Percentiles rank a stretch among this genome's conserved stretches.
These are phyloP conservation scores for Delia radicum DNA, from an alignment of 1,140 invertebrate genomes.

Conservation along the genomic window DNA sequence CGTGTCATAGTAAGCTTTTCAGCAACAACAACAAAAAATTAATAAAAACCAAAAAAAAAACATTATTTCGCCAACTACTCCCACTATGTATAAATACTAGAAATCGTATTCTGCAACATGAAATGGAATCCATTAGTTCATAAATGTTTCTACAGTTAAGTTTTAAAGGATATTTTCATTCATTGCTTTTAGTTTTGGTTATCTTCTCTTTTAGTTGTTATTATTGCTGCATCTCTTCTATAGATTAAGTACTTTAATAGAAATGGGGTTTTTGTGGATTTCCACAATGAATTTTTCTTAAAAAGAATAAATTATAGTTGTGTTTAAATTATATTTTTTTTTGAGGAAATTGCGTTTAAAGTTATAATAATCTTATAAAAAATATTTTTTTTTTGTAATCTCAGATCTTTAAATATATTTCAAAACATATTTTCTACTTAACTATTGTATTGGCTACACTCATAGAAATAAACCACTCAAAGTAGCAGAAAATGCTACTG, in stretches of 20 bases:
- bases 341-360: too few species aligned
- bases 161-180: not conserved
- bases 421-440: too few species aligned
- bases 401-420: too few species aligned
- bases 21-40: not conserved
- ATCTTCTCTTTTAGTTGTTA: too few species aligned
- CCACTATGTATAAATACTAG: not conserved
- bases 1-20: not conserved
- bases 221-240: not conserved
- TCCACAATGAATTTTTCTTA: not conserved
- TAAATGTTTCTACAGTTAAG: not conserved
- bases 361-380: too few species aligned
- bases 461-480: too few species aligned
- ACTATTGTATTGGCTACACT: too few species aligned
- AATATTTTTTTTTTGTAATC: too few species aligned
- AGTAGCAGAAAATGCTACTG: too few species aligned
- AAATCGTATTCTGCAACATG: not conserved
- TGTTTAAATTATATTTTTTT: too few species aligned
- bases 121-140: conserved; percentile 3
- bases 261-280: not conserved
- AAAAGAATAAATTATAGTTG: too few species aligned
- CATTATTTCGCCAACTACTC: not conserved
- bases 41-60: not conserved
- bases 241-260: too few species aligned
- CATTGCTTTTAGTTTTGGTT: not conserved